phyloP scores from a whole-genome alignment of 2,797 vertebrate species.

The Psittacula derbiana region DNA sequence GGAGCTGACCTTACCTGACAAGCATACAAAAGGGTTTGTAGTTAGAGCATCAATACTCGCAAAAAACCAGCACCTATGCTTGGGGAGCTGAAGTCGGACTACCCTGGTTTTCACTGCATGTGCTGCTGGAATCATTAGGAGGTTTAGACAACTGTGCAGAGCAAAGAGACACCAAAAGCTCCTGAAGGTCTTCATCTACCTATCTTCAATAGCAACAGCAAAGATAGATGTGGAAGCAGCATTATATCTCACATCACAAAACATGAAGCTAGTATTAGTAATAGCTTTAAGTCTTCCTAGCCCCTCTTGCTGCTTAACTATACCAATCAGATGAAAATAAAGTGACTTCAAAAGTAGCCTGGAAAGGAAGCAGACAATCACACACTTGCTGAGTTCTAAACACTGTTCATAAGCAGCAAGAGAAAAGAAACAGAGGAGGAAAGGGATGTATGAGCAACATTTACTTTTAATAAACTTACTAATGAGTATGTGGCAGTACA shows the following conservation, averaged over 20 bases:
- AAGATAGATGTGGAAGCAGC: background rate
- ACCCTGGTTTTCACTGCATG: background rate
- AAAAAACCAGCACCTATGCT: background rate
- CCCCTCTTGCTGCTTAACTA: background rate
- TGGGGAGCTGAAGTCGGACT: background rate
- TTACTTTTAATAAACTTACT: background rate
- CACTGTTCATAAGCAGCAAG: background rate
- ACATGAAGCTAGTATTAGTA: background rate
- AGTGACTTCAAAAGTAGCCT: background rate
- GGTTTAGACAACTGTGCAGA: background rate
- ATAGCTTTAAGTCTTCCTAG: background rate
- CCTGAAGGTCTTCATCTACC: background rate
- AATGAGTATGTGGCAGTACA: background rate
- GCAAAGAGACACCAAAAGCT: background rate
- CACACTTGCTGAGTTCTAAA: background rate
- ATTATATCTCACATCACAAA: background rate
- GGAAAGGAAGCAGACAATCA: background rate
- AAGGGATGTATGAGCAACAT: background rate
- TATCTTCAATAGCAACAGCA: background rate
- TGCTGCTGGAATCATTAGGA: background rate
- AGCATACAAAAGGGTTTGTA: background rate
- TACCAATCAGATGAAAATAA: background rate
- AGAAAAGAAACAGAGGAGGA: background rate
- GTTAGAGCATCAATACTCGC: background rate
- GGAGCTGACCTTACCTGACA: background rate